phyloP scores from a whole-genome alignment of 2,888 invertebrate species.

The Andrena praecox region DNA sequence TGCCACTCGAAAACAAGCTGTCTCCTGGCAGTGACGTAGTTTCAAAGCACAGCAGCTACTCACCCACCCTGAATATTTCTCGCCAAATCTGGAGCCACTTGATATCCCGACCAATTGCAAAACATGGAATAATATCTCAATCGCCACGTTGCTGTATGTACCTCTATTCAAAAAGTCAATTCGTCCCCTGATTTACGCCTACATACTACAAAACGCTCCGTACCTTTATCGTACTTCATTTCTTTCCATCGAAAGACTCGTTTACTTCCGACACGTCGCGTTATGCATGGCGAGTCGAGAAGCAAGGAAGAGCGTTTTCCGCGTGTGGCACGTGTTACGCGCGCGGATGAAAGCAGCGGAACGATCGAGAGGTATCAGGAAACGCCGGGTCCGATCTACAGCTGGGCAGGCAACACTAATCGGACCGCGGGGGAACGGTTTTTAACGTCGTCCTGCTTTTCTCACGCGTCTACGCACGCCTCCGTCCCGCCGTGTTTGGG shows the following conservation, averaged over 20 bases:
- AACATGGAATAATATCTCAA: too few relatives aligned
- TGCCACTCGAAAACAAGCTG: too few relatives aligned
- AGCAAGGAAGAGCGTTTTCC: not conserved
- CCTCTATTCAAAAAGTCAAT: too few relatives aligned
- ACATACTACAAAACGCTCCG: too few relatives aligned
- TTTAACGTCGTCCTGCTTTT: conserved; percentile 5
- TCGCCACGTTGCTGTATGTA: too few relatives aligned
- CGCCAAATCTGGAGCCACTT: too few relatives aligned
- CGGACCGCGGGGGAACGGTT: conserved; percentile 4
- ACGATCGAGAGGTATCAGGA: conserved; percentile 36
- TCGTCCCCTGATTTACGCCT: too few relatives aligned
- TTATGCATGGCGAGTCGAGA: not conserved
- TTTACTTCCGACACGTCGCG: not conserved
- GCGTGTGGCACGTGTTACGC: conserved; percentile 39
- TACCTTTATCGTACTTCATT: not conserved
- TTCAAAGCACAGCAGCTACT: too few relatives aligned
- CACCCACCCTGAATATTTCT: too few relatives aligned
- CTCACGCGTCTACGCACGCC: conserved; percentile 14
- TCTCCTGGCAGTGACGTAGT: too few relatives aligned
- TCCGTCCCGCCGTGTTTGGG: conserved; percentile 1
- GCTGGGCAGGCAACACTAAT: conserved; percentile 27
- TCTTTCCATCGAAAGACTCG: not conserved
- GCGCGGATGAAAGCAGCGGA: conserved; percentile 34
- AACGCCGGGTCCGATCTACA: conserved; percentile 25
- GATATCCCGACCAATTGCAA: too few relatives aligned